Evolutionary conservation across 2,113 vertebrate genomes (phyloP).

Genomic region (Hiodon tergisus): DNA sequence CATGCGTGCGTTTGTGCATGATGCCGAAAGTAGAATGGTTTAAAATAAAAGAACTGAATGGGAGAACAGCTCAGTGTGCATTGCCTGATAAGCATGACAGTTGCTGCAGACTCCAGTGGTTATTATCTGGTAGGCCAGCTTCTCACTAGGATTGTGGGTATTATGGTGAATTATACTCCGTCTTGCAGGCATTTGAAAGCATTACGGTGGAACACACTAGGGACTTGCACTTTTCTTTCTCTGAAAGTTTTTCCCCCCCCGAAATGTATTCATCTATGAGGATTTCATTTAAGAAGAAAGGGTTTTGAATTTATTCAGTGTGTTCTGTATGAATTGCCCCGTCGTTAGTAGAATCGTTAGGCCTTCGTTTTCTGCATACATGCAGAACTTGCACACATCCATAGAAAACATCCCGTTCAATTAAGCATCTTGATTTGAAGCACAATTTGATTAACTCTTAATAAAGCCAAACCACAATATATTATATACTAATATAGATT

Average conservation of each 20-base stretch:
- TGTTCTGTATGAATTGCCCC: too few relatives aligned
- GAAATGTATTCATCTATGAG: background rate
- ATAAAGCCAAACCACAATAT: too few relatives aligned
- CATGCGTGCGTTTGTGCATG: background rate
- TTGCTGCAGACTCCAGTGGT: background rate
- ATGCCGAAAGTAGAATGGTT: background rate
- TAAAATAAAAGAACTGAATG: background rate
- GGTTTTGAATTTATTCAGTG: too few relatives aligned
- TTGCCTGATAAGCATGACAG: background rate
- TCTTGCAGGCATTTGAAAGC: background rate
- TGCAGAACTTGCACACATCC: too few relatives aligned
- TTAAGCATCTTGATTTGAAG: too few relatives aligned
- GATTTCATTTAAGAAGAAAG: background rate
- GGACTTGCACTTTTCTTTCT: slow-evolving; percentile 10
- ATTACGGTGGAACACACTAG: background rate
- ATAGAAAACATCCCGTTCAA: too few relatives aligned
- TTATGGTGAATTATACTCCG: background rate
- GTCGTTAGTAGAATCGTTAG: too few relatives aligned
- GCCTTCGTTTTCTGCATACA: too few relatives aligned
- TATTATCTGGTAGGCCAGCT: background rate
- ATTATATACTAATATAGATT: too few relatives aligned
- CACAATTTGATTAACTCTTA: too few relatives aligned
- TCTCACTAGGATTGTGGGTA: slow-evolving; percentile 9
- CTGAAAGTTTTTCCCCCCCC: background rate
- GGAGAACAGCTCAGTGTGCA: background rate